A percentile compares a stretch with the other conserved stretches of the same genome.
These are phyloP conservation scores for Trichopoda pennipes DNA, from an alignment of 2,888 invertebrate genomes.

Conservation along the genomic window DNA sequence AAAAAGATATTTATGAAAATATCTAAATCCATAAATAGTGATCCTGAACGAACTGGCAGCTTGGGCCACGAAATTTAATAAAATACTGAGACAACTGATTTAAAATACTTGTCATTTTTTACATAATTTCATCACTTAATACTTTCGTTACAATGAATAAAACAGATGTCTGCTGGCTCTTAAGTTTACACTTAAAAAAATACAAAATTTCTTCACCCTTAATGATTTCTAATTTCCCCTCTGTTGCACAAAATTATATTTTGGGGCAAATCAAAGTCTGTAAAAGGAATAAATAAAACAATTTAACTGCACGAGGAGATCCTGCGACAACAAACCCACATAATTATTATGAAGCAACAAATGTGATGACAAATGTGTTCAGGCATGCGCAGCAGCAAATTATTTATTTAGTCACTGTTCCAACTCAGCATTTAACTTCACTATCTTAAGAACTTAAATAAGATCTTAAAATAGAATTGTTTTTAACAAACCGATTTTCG, in stretches of 20 bases:
- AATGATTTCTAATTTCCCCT: conserved; percentile 8
- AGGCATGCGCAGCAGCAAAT: conserved; percentile 57
- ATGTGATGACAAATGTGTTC: conserved; percentile 65
- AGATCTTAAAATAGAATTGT: conserved; percentile 50
- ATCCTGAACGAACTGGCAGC: too few relatives aligned
- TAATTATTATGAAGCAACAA: conserved; percentile 52
- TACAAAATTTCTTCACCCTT: conserved; percentile 40
- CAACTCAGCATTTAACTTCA: not conserved
- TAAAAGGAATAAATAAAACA: not conserved
- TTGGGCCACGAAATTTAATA: too few relatives aligned
- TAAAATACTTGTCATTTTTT: too few relatives aligned
- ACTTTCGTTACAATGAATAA: not conserved
- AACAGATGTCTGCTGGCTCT: conserved; percentile 36
- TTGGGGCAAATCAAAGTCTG: not conserved
- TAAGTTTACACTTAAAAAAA: not conserved
- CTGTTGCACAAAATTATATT: not conserved
- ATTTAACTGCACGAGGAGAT: not conserved
- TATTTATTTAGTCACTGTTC: not conserved
- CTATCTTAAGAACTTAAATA: not conserved
- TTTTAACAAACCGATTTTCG: conserved; percentile 29
- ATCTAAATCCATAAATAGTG: too few relatives aligned
- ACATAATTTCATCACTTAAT: too few relatives aligned
- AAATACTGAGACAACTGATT: too few relatives aligned
- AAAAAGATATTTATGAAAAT: too few relatives aligned
- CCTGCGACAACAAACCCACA: conserved; percentile 32